These are phyloP conservation scores for Zenarchopterus dispar DNA, from an alignment of 2,797 vertebrate genomes.

Conservation along the genomic window DNA sequence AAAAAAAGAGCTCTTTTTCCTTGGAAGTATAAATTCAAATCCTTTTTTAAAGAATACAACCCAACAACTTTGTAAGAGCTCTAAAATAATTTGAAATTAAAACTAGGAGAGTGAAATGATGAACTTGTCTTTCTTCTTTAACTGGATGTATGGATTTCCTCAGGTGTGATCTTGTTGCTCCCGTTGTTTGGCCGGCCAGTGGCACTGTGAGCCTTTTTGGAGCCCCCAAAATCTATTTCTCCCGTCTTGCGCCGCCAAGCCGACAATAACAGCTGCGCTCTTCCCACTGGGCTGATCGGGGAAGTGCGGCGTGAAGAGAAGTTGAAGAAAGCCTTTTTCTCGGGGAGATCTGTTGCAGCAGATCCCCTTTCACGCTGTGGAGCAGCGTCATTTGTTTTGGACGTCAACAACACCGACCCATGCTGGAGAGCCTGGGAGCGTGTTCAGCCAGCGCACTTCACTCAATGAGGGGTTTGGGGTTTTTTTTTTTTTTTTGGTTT, in stretches of 20 bases:
- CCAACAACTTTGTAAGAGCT: too few relatives aligned
- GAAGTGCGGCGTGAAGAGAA: slow-evolving; percentile 39
- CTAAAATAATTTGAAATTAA: too few relatives aligned
- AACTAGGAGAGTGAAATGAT: not conserved
- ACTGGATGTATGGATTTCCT: too few relatives aligned
- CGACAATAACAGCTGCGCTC: slow-evolving; percentile 77
- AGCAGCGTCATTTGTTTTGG: slow-evolving; percentile 24
- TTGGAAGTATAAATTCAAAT: too few relatives aligned
- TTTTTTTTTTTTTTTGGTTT: too few relatives aligned
- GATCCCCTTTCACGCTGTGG: slow-evolving; percentile 3
- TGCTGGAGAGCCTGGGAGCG: slow-evolving; percentile 64
- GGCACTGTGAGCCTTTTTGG: slow-evolving; percentile 66
- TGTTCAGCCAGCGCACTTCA: slow-evolving; percentile 50
- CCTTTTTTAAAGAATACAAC: too few relatives aligned
- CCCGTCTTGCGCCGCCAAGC: slow-evolving; percentile 48
- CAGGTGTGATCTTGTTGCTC: too few relatives aligned
- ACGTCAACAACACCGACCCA: slow-evolving; percentile 57
- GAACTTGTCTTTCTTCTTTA: not conserved
- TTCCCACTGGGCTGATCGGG: slow-evolving; percentile 35
- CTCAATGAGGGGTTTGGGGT: slow-evolving; percentile 59
- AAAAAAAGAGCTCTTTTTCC: too few relatives aligned
- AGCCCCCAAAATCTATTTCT: slow-evolving; percentile 38
- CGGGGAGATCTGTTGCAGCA: not conserved
- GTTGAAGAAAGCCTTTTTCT: slow-evolving; percentile 1
- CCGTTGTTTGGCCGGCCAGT: slow-evolving; percentile 64